Evolutionary conservation across 2,797 vertebrate species (phyloP).

Genomic region (Hypotaenidia okinawae): DNA sequence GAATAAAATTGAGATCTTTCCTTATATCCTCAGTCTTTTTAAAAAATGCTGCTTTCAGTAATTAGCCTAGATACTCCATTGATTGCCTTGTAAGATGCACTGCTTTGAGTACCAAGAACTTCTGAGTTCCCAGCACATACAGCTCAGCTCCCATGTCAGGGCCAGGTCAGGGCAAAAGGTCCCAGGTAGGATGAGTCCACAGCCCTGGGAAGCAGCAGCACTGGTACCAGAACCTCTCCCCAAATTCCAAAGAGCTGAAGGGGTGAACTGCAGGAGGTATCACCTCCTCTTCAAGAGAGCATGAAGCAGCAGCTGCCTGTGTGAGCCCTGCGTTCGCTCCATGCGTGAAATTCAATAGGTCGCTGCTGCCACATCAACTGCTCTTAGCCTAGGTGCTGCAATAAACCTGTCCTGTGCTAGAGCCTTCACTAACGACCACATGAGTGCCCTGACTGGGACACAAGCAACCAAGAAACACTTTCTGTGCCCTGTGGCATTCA

Average conservation of each 20-base stretch:
- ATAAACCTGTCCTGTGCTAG: not conserved
- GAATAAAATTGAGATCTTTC: slow-evolving; percentile 4
- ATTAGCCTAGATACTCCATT: not conserved
- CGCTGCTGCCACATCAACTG: accelerated
- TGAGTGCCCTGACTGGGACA: not conserved
- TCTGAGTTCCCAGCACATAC: not conserved
- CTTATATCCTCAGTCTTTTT: not conserved
- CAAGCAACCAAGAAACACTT: not conserved
- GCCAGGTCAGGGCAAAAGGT: accelerated
- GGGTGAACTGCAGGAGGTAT: not conserved
- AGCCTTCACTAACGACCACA: not conserved
- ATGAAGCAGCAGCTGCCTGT: not conserved
- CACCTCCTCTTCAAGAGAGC: not conserved
- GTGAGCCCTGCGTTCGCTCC: accelerated
- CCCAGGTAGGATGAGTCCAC: accelerated
- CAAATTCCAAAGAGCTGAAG: not conserved
- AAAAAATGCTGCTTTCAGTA: not conserved
- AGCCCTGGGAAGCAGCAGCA: accelerated
- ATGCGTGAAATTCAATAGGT: accelerated
- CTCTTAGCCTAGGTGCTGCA: not conserved
- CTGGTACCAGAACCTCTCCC: not conserved
- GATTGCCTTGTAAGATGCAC: not conserved
- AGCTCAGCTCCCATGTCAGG: not conserved
- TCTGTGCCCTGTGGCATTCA: not conserved
- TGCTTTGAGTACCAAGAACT: not conserved